Evolutionary conservation across 2,888 invertebrate species (phyloP), one percentile per base, ranked within the genome.

Genomic region (Mongoloraphidia duomilia): DNA sequence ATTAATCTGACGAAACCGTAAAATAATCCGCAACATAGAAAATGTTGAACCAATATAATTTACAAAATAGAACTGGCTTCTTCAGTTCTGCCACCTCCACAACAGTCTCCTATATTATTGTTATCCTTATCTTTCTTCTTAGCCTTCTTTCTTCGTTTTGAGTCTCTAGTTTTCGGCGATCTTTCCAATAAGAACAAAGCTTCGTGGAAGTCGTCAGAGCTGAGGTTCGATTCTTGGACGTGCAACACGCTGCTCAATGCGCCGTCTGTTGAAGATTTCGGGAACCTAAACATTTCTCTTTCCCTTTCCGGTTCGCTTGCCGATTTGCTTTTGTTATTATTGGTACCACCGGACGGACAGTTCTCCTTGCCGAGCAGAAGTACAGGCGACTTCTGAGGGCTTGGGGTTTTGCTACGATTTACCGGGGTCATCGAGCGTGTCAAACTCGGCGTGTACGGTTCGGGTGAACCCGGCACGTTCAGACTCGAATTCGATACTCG

Each of bases 161-260:
- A 71, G 52, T 70, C 69, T 41, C 69, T 60, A 9, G 68, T 68
- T 56, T 73, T 73, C 3, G 74, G 73, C 10, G 73, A 73, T 49
- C 72, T 63, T 55, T 74, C 74, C 47, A 73, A 59, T 33, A 76
- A 63, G 55, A 75, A 75, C 17, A 75, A 61, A 17, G 74, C 74
- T 59, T 75, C 75, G 58, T 75, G 75, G 57, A 75, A 75, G 59
- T 74, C 74, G 57, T 76, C 75, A 6, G 74, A 73, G 58, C 74
- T 74, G 26, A 74, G 59, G 59, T 73, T 74, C 14, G 73, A 71
- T 55, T 75, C 74, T 59, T 74, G 73, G 34, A 75, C 71, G 59
- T 74, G 74, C 46, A 76, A 62, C 41, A 75, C 74, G 2, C 74
- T 74, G 60, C 74, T 74, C n/a, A 76, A 62, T 40, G 73, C 74